A percentile compares a stretch with the other conserved stretches of the same genome.
Conservation (phyloP, 2,797 vertebrate species). For the Dromococcyx pavoninus region DNA sequence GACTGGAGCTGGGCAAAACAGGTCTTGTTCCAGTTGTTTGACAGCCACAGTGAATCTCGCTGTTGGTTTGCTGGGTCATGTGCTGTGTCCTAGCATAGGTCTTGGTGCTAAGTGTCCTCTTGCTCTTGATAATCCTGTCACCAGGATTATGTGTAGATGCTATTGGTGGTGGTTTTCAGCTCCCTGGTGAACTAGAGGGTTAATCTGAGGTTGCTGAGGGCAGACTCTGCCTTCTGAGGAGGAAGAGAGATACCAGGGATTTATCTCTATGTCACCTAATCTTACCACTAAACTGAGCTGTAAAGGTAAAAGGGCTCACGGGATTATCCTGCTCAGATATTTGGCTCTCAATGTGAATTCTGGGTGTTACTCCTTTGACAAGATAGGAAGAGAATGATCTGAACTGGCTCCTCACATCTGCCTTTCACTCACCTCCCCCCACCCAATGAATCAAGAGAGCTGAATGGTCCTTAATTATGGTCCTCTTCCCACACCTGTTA, state of each 20-base stretch:
- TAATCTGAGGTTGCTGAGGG: neutral
- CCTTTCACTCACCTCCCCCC: neutral
- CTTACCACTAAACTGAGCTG: neutral
- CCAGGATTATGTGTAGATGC: neutral
- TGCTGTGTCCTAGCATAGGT: accelerated
- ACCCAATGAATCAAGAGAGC: neutral
- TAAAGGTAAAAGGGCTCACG: neutral
- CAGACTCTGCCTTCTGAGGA: neutral
- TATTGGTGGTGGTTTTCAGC: neutral
- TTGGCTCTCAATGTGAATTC: neutral
- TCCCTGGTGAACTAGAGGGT: neutral
- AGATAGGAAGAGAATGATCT: neutral
- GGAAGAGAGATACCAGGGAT: neutral
- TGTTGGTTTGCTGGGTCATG: neutral
- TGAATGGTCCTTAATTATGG: neutral
- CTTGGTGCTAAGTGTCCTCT: neutral
- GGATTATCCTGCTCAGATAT: neutral
- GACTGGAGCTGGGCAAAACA: neutral
- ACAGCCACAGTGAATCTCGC: neutral
- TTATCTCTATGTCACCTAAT: neutral
- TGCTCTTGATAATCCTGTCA: neutral
- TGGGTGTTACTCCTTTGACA: neutral
- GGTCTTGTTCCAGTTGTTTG: neutral
- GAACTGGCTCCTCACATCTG: neutral
- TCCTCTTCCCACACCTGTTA: neutral